Evolutionary conservation across 2,888 invertebrate genomes (phyloP), one percentile per base, ranked within the genome.

Genomic region (Anagyrus pseudococci): DNA sequence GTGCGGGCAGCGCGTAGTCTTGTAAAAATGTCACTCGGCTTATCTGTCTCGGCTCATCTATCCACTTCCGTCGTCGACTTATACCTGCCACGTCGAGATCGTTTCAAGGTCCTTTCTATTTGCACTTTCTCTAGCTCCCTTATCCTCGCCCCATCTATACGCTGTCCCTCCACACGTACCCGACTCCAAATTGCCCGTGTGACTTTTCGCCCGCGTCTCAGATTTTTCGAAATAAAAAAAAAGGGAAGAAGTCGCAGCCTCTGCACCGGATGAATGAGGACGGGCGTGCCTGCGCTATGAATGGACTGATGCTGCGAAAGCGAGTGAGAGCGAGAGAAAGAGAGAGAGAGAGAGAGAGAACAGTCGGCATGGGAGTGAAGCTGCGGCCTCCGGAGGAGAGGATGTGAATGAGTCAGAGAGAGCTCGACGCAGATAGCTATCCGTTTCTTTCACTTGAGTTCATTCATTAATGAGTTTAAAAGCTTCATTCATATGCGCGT

Each of bases 381-480:
- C n/a, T n/a, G n/a, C n/a, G n/a, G n/a, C n/a, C n/a, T n/a, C n/a
- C n/a, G 47, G 29, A 6, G 29, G 50, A 56, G 56, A 52, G 41
- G 4, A 40, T 17, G 19, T 54, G 58, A 58, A 63, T 59, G 63
- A 58, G 50, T 63, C 58, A 58, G 46, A 22, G 50, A 61, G 19
- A 33, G 20, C 50, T 41, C n/a, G n/a, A n/a, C n/a, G n/a, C n/a
- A n/a, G 23, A 64, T 37, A 29, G n/a, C 60, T 61, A 61, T 65
- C 50, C 55, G 61, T 61, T 62, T 62, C 64, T 60, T 54, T 65
- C 61, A 50, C 58, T 29, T 58, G 8, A 41, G n/a, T 62, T 62
- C 58, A 56, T 59, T 62, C 66, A 66, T 66, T 66, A 66, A 62
- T 62, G 66, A 62, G 62, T 61, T 62, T 66, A 53, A 66, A 59